A percentile compares a stretch with the other conserved stretches of the same genome.
Evolutionary conservation across 1,140 invertebrate genomes (phyloP).

Genomic region (Himalopsyche phryganea): DNA sequence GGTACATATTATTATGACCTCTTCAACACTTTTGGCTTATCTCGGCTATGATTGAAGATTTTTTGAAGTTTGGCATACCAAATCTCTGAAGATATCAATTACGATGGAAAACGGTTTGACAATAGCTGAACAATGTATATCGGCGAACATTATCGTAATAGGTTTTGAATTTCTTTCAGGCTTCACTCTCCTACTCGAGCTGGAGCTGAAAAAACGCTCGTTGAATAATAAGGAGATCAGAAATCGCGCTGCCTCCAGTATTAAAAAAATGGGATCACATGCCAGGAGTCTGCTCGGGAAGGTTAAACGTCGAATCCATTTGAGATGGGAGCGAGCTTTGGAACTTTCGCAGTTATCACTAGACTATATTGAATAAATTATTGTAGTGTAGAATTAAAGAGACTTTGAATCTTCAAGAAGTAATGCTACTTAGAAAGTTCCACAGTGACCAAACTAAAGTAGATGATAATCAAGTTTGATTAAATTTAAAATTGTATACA

Average conservation of each 20-base stretch:
- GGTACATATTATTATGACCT: too few relatives aligned
- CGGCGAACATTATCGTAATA: not conserved
- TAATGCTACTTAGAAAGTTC: not conserved
- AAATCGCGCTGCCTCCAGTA: too few relatives aligned
- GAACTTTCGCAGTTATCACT: slow-evolving; percentile 9
- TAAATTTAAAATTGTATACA: not conserved
- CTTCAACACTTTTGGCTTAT: too few relatives aligned
- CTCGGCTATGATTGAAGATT: too few relatives aligned
- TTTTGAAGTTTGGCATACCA: too few relatives aligned
- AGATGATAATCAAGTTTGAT: not conserved
- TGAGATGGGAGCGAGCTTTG: not conserved
- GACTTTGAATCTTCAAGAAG: too few relatives aligned
- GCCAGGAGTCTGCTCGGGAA: too few relatives aligned
- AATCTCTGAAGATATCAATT: too few relatives aligned
- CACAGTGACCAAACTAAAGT: not conserved
- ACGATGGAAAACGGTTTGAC: not conserved
- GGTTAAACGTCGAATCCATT: too few relatives aligned
- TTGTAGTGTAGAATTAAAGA: too few relatives aligned
- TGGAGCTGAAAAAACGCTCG: not conserved
- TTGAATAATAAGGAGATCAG: not conserved
- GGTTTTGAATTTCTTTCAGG: slow-evolving; percentile 1
- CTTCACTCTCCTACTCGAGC: not conserved
- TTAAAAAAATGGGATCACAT: too few relatives aligned
- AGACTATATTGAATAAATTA: slow-evolving; percentile 14
- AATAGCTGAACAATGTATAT: not conserved